Base-by-base conservation (phyloP, 2,888 invertebrate species). In the Dicyrtomina minuta region DNA sequence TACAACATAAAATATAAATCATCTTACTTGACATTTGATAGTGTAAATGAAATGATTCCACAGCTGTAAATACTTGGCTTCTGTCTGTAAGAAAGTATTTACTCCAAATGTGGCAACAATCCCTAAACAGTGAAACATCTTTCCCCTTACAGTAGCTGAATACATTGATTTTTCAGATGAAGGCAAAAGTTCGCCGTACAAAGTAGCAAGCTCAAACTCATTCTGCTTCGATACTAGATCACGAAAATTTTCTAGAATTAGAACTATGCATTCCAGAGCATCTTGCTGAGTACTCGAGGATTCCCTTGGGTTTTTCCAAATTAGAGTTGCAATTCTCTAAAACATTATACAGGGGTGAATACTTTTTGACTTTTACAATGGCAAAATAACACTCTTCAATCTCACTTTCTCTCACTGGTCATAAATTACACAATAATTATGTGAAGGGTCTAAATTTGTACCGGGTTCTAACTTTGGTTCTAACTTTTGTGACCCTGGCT, bases 41-140 rank as follows among this genome's bases (percentile, higher is more conserved):
- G 70, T 71, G 3, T 51, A 20, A 1, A 70, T 66, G n/a, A 72
- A 55, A 10, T 72, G 73, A 6, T 60, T 49, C 44, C 74, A 70
- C 0, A 78, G 62, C 65, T 75, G 71, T 6, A 59, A 17, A 44
- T 66, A 61, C 1, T 17, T 53, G 17, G 56, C 61, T 13, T 67
- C 64, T 26, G 69, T 60, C 1, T 58, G 39, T 43, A 76, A 64
- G 44, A 74, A 72, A 10, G n/a, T 49, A 13, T 41, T 20, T 26
- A 59, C 22, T 12, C 70, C 68, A 20, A 72, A 51, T 17, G 55
- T 43, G 1, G 74, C 75, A 1, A 78, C 22, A 17, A 73, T 13
- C 5, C 78, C 78, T 33, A 78, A 24, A 10, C 74, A 65, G 41
- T 75, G 67, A 55, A 76, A 74, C 66, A 78, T 75, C 62, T 76